These are phyloP conservation scores for Rhegmatorhina hoffmannsi DNA, from an alignment of 2,113 vertebrate species.

Conservation along the genomic window DNA sequence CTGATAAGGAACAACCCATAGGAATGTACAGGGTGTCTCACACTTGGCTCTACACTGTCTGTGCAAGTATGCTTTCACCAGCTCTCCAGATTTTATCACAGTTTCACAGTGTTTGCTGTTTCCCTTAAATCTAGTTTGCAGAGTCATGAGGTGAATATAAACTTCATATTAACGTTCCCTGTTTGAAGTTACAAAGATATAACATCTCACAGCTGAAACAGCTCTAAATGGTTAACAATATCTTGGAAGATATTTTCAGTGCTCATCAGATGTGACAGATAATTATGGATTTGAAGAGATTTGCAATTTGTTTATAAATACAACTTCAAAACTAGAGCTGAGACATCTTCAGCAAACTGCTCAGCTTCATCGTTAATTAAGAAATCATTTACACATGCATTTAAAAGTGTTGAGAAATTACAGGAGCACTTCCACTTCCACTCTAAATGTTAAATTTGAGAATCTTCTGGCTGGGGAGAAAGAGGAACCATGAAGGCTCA, in stretches of 20 bases:
- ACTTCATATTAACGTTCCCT: not conserved
- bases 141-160: not conserved
- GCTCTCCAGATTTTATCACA: not conserved
- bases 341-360: not conserved
- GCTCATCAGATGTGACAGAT: not conserved
- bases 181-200: not conserved
- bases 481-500: not conserved
- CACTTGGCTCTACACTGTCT: not conserved
- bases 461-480: not conserved
- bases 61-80: not conserved
- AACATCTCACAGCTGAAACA: not conserved
- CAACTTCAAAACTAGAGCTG: not conserved
- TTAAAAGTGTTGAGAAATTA: not conserved
- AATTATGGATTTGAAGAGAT: conserved; percentile 11
- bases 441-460: not conserved
- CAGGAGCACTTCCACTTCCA: not conserved
- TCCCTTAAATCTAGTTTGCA: not conserved
- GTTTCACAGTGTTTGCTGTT: not conserved
- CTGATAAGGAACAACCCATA: not conserved
- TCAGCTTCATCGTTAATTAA: not conserved
- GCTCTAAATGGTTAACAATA: not conserved
- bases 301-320: not conserved
- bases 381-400: not conserved
- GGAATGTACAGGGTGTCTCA: not conserved
- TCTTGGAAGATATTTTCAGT: not conserved